A percentile compares a stretch with the other conserved stretches of the same genome.
phyloP scores from a whole-genome alignment of 2,888 invertebrate species.

The Mellilla xanthometata region DNA sequence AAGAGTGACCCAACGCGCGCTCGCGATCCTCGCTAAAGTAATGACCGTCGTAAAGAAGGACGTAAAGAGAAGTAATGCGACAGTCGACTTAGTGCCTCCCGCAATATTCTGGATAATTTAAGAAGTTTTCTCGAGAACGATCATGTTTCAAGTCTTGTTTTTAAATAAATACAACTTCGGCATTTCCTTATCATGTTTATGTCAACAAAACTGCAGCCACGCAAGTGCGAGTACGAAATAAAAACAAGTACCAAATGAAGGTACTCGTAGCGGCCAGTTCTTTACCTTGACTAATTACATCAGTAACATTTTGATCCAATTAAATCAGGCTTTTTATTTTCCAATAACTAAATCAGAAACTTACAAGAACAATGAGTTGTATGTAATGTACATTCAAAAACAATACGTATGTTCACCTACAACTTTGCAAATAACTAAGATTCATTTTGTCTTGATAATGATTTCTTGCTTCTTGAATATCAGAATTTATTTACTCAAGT shows the following conservation, averaged over 20 bases:
- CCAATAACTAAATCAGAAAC: too few relatives aligned
- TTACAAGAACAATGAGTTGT: too few relatives aligned
- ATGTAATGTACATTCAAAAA: too few relatives aligned
- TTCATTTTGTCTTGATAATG: too few relatives aligned
- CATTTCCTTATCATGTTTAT: constrained; percentile 50
- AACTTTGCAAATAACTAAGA: too few relatives aligned
- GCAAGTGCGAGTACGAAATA: constrained; percentile 21
- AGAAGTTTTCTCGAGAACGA: constrained; percentile 43
- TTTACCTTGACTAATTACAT: constrained; percentile 3
- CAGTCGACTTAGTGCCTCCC: constrained; percentile 38
- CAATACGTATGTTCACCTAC: too few relatives aligned
- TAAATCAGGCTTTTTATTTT: neutral
- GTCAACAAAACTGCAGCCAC: constrained; percentile 30
- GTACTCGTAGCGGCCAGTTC: constrained; percentile 1
- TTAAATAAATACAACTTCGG: constrained; percentile 37
- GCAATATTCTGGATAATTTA: constrained; percentile 50
- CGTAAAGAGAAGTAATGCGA: constrained; percentile 38
- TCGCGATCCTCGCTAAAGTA: constrained; percentile 42
- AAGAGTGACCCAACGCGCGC: constrained; percentile 20
- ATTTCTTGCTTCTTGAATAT: too few relatives aligned
- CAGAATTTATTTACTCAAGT: too few relatives aligned
- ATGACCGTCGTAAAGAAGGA: constrained; percentile 43
- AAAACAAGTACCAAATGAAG: constrained; percentile 27
- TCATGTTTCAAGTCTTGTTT: constrained; percentile 47
- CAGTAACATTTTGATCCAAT: neutral